Conservation (phyloP, 2,888 invertebrate genomes). For the Halocaridina rubra region DNA sequence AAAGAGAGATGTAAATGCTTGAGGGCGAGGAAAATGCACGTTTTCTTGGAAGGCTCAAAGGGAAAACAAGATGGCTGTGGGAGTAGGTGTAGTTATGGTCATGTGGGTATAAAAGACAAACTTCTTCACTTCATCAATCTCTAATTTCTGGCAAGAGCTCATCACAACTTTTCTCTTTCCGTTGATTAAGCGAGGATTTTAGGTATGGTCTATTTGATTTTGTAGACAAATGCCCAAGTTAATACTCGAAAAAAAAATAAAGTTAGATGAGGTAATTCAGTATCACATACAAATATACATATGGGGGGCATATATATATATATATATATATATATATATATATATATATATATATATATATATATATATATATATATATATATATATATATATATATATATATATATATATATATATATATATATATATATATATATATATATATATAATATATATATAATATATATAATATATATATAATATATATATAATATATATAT, state of each 20-base stretch:
- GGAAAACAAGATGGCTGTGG: conserved; percentile 33
- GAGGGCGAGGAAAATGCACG: no score
- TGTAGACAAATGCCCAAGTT: conserved; percentile 39
- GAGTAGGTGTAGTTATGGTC: conserved; percentile 40
- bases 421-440: no score
- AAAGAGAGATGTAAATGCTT: no score
- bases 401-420: no score
- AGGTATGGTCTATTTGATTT: conserved; percentile 9
- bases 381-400: no score
- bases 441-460: no score
- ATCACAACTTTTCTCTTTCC: not conserved
- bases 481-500: no score
- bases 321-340: no score
- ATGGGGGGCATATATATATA: no score
- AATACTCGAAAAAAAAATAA: not conserved
- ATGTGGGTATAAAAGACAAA: not conserved
- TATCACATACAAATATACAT: not conserved
- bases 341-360: no score
- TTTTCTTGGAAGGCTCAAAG: not conserved
- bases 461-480: no score
- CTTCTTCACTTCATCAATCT: not conserved
- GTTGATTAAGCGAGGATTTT: not conserved
- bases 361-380: no score
- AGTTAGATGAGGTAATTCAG: not conserved
- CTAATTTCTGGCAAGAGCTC: not conserved